Evolutionary conservation across 2,888 invertebrate species (phyloP), one percentile per base, ranked within the genome.

Genomic region (Catocala nupta): DNA sequence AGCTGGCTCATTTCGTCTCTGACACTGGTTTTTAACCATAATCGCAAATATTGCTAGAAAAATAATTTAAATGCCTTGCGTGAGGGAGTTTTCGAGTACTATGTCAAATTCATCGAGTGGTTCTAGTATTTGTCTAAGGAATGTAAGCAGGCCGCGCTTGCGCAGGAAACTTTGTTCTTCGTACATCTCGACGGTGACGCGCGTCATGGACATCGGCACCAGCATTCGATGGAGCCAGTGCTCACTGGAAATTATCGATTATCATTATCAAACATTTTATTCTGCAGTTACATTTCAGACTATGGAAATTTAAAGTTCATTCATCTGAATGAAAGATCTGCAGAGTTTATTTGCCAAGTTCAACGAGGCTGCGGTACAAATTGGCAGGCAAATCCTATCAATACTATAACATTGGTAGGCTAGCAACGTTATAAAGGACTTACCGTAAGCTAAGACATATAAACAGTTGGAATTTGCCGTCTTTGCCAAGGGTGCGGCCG

Each of bases 381-480:
- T 25, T 25, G 4, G 3, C 25, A 25, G 25, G 1, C 25, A 25
- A 25, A 25, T 25, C 25, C 25, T 25, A 25, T 25, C 25, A 25
- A 25, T 25, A 25, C 25, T 25, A 3, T 25, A 25, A 25, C 25
- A 25, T 25, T 25, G 25, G 25, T 25, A 25, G 25, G 25, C 25
- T 25, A 25, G 4, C 25, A 52, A 9, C 9, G 5, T 36, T 5
- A 49, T 34, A 50, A n/a, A 13, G 6, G 6, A 58, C 81, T 81
- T 61, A 99, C 99, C 99, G 96, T 77, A 98, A 96, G 82, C 98
- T 97, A 42, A 99, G 95, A 87, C 99, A 99, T 77, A 99, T 97
- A 85, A 99, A 99, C 45, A 99, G 95, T 90, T 99, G 99, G 88
- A 99, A 99, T 91, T 99, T 99, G 55, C 99, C 99, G 92, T 99